A percentile compares a stretch with the other conserved stretches of the same genome.
Evolutionary conservation across 2,888 invertebrate genomes (phyloP).

Genomic region (Andrena dorsata): DNA sequence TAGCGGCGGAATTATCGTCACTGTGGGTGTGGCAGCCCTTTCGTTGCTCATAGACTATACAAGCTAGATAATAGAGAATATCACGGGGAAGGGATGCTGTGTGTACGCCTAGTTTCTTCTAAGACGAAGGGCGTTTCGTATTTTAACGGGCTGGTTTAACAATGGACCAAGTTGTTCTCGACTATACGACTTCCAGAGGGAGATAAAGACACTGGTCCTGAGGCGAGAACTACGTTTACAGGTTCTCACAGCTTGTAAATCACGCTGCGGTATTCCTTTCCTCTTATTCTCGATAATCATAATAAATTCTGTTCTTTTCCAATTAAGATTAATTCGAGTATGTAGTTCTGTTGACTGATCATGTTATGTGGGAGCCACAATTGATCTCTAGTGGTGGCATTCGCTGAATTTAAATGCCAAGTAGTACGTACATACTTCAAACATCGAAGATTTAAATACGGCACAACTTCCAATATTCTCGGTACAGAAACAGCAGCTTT

Average conservation of each 20-base stretch:
- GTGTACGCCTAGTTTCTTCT: slow-evolving; percentile 59
- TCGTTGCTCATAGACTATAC: slow-evolving; percentile 75
- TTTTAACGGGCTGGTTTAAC: slow-evolving; percentile 83
- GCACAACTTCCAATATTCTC: neutral
- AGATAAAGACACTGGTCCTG: slow-evolving; percentile 71
- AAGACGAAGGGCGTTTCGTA: slow-evolving; percentile 77
- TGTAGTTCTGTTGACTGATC: neutral
- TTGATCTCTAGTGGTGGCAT: neutral
- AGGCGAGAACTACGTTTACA: slow-evolving; percentile 42
- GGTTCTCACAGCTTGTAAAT: neutral
- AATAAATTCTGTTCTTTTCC: neutral
- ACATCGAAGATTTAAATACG: neutral
- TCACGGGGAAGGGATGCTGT: slow-evolving; percentile 46
- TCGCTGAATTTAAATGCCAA: neutral
- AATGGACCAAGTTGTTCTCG: slow-evolving; percentile 70
- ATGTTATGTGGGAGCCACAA: neutral
- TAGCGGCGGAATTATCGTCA: slow-evolving; percentile 79
- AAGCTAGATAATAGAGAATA: slow-evolving; percentile 72
- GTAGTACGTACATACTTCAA: neutral
- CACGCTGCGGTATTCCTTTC: neutral
- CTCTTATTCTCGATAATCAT: neutral
- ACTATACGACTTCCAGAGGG: slow-evolving; percentile 65
- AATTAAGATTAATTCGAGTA: neutral
- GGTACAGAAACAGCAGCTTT: neutral
- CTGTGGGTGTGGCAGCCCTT: slow-evolving; percentile 71